Conservation (phyloP, 2,888 invertebrate species). For the Athrips mouffetella region DNA sequence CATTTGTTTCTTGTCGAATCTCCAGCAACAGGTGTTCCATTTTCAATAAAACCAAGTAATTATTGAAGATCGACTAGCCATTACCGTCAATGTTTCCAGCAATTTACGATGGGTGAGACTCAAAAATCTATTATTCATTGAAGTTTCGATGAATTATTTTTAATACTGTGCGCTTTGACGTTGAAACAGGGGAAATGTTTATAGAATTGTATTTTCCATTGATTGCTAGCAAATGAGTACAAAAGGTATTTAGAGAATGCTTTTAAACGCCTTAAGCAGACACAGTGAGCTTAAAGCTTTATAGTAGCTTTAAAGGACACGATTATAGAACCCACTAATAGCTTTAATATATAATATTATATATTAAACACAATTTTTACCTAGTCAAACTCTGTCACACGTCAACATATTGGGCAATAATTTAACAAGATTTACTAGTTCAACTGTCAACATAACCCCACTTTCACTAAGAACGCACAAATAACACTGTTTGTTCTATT, state of each 20-base stretch:
- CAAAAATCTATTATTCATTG: too few species aligned
- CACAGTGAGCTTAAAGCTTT: conserved; percentile 32
- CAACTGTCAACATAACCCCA: conserved; percentile 64
- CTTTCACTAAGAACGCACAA: conserved; percentile 45
- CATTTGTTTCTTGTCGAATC: not conserved
- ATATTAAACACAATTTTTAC: conserved; percentile 11
- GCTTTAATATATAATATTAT: conserved; percentile 17
- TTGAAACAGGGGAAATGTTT: too few species aligned
- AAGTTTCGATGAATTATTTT: too few species aligned
- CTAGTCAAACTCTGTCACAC: not conserved
- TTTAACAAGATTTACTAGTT: conserved; percentile 19
- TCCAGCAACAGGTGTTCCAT: not conserved
- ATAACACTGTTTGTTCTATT: conserved; percentile 25
- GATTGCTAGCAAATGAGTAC: conserved; percentile 2
- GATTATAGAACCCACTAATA: conserved; percentile 32
- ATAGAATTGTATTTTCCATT: too few species aligned
- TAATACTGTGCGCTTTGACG: too few species aligned
- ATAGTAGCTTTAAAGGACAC: conserved; percentile 29
- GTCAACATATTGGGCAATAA: not conserved
- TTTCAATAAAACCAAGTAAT: not conserved
- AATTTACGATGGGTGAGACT: too few species aligned
- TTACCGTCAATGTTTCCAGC: not conserved
- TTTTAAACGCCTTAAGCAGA: conserved; percentile 26
- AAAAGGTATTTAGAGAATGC: not conserved
- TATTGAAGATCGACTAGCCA: not conserved